Base-by-base conservation (phyloP, 2,797 vertebrate species). In the Typhlichthys subterraneus region DNA sequence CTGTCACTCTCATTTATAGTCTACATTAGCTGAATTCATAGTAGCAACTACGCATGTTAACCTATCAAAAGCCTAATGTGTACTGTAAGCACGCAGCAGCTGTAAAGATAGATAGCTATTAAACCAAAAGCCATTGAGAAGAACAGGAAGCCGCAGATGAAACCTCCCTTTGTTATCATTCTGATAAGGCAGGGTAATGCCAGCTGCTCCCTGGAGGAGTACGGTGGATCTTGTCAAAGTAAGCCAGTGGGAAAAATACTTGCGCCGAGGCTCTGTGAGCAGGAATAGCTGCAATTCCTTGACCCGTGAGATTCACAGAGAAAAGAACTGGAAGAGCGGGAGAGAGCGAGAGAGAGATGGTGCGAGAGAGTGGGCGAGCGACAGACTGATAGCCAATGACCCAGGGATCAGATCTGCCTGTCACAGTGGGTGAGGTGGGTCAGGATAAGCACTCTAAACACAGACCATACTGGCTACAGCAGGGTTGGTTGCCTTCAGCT, bases 231-330 rank as follows among this genome's bases (percentile, higher is more conserved):
- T 76, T 76, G 76, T 87, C 78, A 68, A 65, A 58, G 65, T 75
- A 81, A 89, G 73, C 79, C 80, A 57, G 67, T 69, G 72, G 61
- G 71, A 64, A 85, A 55, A 82, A 69, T 69, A 73, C 81, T 74
- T 55, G 57, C 50, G 65, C 77, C 79, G 79, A 78, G 71, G 70
- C 61, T 73, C 64, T 70, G 62, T 45, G 80, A 80, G 72, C 71
- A 75, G 81, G 81, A 87, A 63, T 77, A 84, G 82, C 19, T 4
- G 67, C 75, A 55, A 63, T 61, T 75, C 67, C 67, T 72, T 87
- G 85, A 90, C 84, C 87, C 65, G 17, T 82, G 77, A 82, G 76
- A 77, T 75, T 67, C 70, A 62, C 60, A 50, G 81, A 80, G 81
- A 88, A 85, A 72, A 75, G 80, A 78, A 77, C 75, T 79, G 71